Evolutionary conservation across 2,888 invertebrate species (phyloP), one percentile per base, ranked within the genome.

Genomic region (Palloptera scutellata): DNA sequence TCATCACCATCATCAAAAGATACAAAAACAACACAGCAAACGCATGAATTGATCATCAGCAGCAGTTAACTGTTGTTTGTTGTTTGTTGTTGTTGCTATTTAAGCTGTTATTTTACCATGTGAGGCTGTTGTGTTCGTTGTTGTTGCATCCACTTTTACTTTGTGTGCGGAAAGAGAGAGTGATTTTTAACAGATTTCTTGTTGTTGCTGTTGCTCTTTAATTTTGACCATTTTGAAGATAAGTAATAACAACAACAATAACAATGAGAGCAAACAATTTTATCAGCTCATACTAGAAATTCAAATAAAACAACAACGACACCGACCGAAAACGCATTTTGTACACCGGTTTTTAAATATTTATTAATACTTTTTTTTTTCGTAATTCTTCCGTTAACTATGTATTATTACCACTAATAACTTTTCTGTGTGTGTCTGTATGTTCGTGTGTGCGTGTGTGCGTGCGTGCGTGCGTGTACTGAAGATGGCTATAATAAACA

Each of bases 121-220:
- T 62, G 60, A 55, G n/a, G n/a, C n/a, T n/a, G n/a, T n/a, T n/a
- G n/a, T n/a, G n/a, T n/a, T 62, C 57, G 59, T 55, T 60, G 53
- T 40, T 17, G 41, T 57, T 61, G 65, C 63, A 74, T 71, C 73
- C 78, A 79, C 81, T 81, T 81, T 83, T 81, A 81, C 83, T 79
- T 79, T 73, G 76, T 72, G 73, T 61, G 53, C 75, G 66, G 77
- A 80, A 79, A 81, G 79, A 79, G 81, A 81, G 79, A 80, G 79
- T 79, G 69, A 58, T 77, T 78, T 78, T 77, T 70, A 51, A 1
- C 52, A 71, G 70, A 57, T 40, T n/a, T 30, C 12, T 57, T 40
- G 15, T 53, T 53, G 15, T 53, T 53, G 19, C 15, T 17, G n/a
- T 48, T 12, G 48, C 61, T 60, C 13, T 64, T 53, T 45, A 4